Conservation (phyloP, 2,888 invertebrate species). For the Hyalella azteca region DNA sequence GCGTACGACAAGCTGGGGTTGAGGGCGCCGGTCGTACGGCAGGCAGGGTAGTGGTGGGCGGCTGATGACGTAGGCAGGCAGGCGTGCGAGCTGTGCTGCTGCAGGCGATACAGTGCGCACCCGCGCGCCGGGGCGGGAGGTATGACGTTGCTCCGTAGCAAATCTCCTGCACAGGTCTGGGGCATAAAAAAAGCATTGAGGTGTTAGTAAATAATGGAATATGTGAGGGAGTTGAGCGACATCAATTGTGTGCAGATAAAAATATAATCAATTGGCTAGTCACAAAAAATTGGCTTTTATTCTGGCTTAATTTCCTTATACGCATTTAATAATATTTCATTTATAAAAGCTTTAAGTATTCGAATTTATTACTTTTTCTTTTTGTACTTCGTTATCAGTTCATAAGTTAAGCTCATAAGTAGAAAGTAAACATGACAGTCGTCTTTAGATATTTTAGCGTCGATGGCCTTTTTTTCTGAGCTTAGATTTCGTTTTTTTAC, state of each 20-base stretch:
- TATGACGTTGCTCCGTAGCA: neutral
- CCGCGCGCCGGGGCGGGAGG: neutral
- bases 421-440: too few species aligned
- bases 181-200: neutral
- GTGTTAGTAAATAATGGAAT: neutral
- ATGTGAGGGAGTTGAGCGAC: neutral
- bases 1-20: neutral
- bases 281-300: neutral
- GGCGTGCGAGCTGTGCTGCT: conserved; percentile 22
- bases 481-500: too few species aligned
- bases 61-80: conserved; percentile 13
- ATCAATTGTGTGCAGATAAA: neutral
- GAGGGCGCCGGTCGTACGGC: neutral
- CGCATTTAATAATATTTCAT: too few species aligned
- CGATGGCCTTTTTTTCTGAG: too few species aligned
- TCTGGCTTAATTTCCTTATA: neutral
- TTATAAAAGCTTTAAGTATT: too few species aligned
- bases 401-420: too few species aligned
- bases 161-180: conserved; percentile 14
- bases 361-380: neutral
- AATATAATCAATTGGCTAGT: neutral
- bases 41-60: neutral
- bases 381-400: too few species aligned
- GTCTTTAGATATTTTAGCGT: too few species aligned
- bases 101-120: neutral